A percentile compares a stretch with the other conserved stretches of the same genome.
Conservation (phyloP, 1,140 invertebrate genomes). For the Musca domestica region DNA sequence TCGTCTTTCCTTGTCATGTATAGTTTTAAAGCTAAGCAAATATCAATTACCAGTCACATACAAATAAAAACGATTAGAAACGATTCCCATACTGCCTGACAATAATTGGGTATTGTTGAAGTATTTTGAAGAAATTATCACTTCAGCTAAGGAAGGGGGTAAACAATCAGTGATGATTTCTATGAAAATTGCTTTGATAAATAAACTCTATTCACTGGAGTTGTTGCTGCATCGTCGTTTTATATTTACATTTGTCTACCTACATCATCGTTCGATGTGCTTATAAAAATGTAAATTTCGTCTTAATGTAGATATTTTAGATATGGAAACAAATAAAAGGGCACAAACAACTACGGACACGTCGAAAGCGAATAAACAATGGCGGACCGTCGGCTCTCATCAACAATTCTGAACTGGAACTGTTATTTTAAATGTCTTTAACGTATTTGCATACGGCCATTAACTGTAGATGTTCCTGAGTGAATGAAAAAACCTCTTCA, state of each 20-base stretch:
- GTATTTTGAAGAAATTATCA: conserved; percentile 16
- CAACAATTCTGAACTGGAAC: no score
- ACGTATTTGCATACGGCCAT: no score
- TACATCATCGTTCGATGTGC: neutral
- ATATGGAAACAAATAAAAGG: neutral
- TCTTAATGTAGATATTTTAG: conserved; percentile 10
- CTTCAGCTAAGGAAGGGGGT: conserved; percentile 2
- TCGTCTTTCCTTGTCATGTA: neutral
- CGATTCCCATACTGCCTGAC: conserved; percentile 8
- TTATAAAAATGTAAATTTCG: neutral
- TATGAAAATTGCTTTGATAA: conserved; percentile 7
- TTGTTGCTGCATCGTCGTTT: no score
- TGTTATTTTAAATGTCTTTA: no score
- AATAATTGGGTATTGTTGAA: conserved; percentile 11
- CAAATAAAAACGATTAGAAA: conserved; percentile 12
- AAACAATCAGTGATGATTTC: conserved; percentile 14
- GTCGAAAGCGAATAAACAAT: neutral
- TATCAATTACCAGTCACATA: neutral
- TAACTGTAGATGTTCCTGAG: no score
- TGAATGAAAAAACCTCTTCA: no score
- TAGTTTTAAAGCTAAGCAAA: neutral
- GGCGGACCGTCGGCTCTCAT: neutral
- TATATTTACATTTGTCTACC: neutral
- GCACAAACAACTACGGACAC: neutral
- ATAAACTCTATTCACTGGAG: conserved; percentile 3